Evolutionary conservation across 2,888 invertebrate genomes (phyloP).

Genomic region (Agonopterix subpropinquella): DNA sequence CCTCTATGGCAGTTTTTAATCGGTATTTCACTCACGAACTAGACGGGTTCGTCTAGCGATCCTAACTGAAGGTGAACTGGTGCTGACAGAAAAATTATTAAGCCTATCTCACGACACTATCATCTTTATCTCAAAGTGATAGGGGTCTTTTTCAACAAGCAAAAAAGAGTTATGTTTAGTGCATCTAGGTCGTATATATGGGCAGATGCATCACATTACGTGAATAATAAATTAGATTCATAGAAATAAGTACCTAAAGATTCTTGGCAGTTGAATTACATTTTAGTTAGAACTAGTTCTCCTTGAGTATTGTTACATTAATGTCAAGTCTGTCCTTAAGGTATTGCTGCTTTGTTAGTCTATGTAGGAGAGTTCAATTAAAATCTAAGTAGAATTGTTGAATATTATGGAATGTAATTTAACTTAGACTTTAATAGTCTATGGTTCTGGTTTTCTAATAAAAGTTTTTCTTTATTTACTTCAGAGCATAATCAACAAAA

Average conservation of each 20-base stretch:
- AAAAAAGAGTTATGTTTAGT: conserved; percentile 15
- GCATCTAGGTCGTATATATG: conserved; percentile 21
- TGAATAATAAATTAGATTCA: too few species aligned
- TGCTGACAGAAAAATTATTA: conserved; percentile 10
- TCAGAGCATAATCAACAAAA: too few species aligned
- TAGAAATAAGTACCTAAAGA: too few species aligned
- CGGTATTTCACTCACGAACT: conserved; percentile 15
- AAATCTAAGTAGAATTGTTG: too few species aligned
- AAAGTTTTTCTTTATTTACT: too few species aligned
- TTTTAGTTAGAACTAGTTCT: not conserved
- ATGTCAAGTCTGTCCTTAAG: not conserved
- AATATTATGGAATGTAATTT: too few species aligned
- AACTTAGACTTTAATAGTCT: too few species aligned
- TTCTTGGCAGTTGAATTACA: too few species aligned
- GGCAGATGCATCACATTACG: conserved; percentile 21
- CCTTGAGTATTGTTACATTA: not conserved
- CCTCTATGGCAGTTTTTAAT: conserved; percentile 6
- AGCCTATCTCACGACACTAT: not conserved
- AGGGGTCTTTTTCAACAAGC: not conserved
- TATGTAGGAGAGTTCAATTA: not conserved
- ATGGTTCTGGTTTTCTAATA: too few species aligned
- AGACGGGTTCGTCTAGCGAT: not conserved
- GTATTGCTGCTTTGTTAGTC: not conserved
- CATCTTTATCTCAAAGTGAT: not conserved
- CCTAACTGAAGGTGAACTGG: conserved; percentile 28